These are phyloP conservation scores for Thymallus thymallus DNA, from an alignment of 2,113 vertebrate genomes.

Conservation along the genomic window DNA sequence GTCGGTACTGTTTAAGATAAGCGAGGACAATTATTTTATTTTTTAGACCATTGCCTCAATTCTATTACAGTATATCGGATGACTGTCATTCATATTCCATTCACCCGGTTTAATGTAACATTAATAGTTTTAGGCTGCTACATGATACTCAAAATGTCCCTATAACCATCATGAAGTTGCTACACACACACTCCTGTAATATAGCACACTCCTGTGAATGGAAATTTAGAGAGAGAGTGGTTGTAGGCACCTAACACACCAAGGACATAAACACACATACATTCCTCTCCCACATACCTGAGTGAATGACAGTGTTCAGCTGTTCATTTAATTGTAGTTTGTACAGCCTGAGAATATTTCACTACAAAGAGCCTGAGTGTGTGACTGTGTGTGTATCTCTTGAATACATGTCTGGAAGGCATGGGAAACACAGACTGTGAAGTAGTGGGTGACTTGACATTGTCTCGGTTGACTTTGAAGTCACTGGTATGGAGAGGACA, in stretches of 20 bases:
- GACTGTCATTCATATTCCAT: too few species aligned
- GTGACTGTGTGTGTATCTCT: conserved; percentile 41
- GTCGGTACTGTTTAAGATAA: too few species aligned
- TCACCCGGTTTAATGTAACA: too few species aligned
- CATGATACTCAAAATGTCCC: too few species aligned
- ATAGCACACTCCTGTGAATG: background rate
- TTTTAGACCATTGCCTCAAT: too few species aligned
- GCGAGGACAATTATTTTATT: too few species aligned
- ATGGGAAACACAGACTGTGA: conserved; percentile 24
- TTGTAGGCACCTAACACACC: conserved; percentile 27
- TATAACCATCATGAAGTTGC: too few species aligned
- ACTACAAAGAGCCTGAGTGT: conserved; percentile 43
- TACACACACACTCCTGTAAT: background rate
- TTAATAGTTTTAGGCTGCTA: too few species aligned
- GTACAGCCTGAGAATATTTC: conserved; percentile 63
- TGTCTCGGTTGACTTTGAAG: background rate
- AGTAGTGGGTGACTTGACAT: background rate
- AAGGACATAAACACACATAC: background rate
- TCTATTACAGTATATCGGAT: too few species aligned
- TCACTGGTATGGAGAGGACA: background rate
- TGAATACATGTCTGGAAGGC: conserved; percentile 27
- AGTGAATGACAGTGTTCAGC: conserved; percentile 66
- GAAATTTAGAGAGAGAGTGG: background rate
- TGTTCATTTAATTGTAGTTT: conserved; percentile 72
- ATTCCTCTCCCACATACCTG: conserved; percentile 58